A percentile compares a stretch with the other conserved stretches of the same genome.
Conservation (phyloP, 2,888 invertebrate species). For the Heliconius cydno region DNA sequence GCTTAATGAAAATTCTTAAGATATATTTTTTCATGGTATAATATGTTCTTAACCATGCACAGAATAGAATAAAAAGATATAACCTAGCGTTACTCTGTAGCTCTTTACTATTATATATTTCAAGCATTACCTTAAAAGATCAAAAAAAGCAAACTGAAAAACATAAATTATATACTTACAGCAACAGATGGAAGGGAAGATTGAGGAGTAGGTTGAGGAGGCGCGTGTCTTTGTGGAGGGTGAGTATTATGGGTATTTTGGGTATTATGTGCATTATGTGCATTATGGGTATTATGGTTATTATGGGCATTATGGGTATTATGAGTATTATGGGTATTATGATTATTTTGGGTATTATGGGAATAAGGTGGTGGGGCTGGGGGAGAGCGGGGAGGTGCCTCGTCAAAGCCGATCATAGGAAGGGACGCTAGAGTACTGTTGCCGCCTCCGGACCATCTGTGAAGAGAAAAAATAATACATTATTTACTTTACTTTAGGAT, state of each 20-base stretch:
- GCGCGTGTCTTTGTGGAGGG: constrained; percentile 39
- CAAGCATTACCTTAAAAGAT: too few species aligned
- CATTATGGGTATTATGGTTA: constrained; percentile 51
- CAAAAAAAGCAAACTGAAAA: background rate
- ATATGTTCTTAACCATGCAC: too few species aligned
- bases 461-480: background rate
- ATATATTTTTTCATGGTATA: too few species aligned
- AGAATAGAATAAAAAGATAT: too few species aligned
- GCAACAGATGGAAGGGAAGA: constrained; percentile 27
- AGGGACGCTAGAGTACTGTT: constrained; percentile 89
- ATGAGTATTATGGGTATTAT: constrained; percentile 34
- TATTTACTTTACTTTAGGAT: background rate
- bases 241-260: constrained; percentile 41
- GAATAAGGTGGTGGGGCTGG: constrained; percentile 46
- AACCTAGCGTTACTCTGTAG: too few species aligned
- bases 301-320: constrained; percentile 44
- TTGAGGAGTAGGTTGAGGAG: constrained; percentile 34
- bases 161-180: constrained; percentile 27
- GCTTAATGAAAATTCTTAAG: too few species aligned
- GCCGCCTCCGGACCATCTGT: constrained; percentile 86
- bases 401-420: constrained; percentile 89
- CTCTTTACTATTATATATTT: too few species aligned
- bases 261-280: constrained; percentile 50
- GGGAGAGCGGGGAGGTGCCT: constrained; percentile 54
- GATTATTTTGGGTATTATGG: constrained; percentile 34